These are phyloP conservation scores for Danio tinwini DNA, from an alignment of 2,797 vertebrate species.

Conservation along the genomic window DNA sequence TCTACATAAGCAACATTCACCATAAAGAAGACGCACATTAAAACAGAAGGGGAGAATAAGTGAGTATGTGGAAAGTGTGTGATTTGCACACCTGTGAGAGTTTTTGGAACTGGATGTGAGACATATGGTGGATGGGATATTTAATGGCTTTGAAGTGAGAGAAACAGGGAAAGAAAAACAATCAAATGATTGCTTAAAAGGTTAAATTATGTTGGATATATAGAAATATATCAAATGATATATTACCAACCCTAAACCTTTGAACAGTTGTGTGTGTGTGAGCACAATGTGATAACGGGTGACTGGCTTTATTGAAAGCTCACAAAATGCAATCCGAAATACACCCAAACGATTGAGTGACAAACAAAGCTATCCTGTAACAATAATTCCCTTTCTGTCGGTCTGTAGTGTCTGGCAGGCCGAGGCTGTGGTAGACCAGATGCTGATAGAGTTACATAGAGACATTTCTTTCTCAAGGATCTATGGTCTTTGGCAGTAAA, in stretches of 20 bases:
- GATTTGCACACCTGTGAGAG: slow-evolving; percentile 53
- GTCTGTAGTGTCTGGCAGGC: slow-evolving; percentile 45
- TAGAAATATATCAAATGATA: not conserved
- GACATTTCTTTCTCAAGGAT: slow-evolving; percentile 60
- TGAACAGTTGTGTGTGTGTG: not conserved
- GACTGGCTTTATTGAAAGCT: slow-evolving; percentile 39
- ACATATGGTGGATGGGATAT: slow-evolving; percentile 63
- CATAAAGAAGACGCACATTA: not conserved
- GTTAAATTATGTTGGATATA: not conserved
- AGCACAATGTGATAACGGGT: not conserved
- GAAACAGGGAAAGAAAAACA: slow-evolving; percentile 19
- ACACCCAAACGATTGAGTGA: slow-evolving; percentile 46
- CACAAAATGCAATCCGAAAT: slow-evolving; percentile 43
- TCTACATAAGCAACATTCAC: not conserved
- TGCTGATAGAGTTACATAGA: slow-evolving; percentile 56
- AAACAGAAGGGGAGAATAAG: slow-evolving; percentile 23
- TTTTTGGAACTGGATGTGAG: slow-evolving; percentile 53
- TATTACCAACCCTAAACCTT: not conserved
- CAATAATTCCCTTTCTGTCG: slow-evolving; percentile 40
- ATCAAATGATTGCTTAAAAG: slow-evolving; percentile 11
- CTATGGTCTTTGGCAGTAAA: slow-evolving; percentile 50
- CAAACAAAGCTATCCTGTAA: slow-evolving; percentile 43
- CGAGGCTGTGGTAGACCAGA: slow-evolving; percentile 46
- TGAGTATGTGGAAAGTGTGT: slow-evolving; percentile 16
- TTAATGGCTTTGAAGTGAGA: slow-evolving; percentile 60